phyloP scores from a whole-genome alignment of 2,888 invertebrate species.

The Melinaea menophilus region DNA sequence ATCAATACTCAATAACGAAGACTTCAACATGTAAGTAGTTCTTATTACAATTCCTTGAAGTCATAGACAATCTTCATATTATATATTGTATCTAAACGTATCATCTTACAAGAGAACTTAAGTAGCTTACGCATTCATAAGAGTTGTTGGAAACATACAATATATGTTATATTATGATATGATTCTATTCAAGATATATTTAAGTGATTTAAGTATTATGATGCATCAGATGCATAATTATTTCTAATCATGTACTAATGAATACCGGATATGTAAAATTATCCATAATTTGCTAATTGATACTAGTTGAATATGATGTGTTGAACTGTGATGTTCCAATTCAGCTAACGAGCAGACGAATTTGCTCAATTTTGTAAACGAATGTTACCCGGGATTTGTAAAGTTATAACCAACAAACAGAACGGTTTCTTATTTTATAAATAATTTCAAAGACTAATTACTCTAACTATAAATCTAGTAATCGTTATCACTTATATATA shows the following conservation, averaged over 20 bases:
- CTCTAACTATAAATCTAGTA: conserved; percentile 2
- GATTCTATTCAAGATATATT: no score
- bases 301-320: conserved; percentile 20
- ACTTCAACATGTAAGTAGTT: no score
- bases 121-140: no score
- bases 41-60: no score
- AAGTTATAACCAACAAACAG: background rate
- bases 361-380: conserved; percentile 10
- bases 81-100: background rate
- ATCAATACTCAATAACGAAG: background rate
- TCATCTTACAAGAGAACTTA: no score
- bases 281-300: conserved; percentile 13
- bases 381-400: background rate
- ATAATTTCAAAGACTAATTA: background rate
- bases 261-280: conserved; percentile 1
- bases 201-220: no score
- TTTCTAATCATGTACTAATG: conserved; percentile 1
- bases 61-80: no score
- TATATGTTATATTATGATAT: no score
- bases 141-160: no score
- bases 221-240: background rate
- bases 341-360: conserved; percentile 12
- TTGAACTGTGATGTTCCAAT: conserved; percentile 21
- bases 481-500: conserved; percentile 30
- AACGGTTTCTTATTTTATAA: background rate